Evolutionary conservation across 2,888 invertebrate species (phyloP).

Genomic region (Noctua fimbriata): DNA sequence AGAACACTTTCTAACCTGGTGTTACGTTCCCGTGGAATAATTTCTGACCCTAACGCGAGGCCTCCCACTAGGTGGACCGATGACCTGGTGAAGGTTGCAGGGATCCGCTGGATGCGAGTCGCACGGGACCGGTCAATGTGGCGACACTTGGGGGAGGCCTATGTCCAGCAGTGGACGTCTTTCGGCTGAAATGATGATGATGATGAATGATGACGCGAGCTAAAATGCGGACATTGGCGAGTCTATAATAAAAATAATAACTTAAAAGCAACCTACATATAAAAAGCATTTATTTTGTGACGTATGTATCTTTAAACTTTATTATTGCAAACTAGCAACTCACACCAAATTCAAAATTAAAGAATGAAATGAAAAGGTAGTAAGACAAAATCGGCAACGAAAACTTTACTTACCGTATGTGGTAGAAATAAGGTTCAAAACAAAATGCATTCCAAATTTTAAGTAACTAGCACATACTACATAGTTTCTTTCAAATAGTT

Average conservation of each 20-base stretch:
- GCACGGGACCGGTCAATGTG: no score
- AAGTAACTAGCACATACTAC: conserved; percentile 5
- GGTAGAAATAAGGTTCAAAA: background rate
- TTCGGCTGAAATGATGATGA: no score
- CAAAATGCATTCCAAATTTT: background rate
- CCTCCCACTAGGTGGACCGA: no score
- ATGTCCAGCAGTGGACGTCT: no score
- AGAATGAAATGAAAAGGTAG: background rate
- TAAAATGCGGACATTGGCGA: background rate
- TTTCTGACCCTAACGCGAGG: background rate
- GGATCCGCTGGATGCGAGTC: no score
- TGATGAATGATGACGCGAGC: no score
- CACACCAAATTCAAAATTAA: background rate
- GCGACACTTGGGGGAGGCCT: no score
- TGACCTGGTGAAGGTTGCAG: no score
- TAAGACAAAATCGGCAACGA: background rate
- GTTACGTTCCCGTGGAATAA: no score
- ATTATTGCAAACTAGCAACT: background rate
- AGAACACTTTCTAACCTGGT: no score
- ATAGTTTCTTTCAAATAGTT: conserved; percentile 35
- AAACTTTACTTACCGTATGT: background rate
- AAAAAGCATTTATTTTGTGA: background rate
- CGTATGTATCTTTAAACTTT: background rate
- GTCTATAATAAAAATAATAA: background rate
- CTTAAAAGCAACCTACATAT: background rate